These are phyloP conservation scores for Pandemis cinnamomeana DNA, from an alignment of 2,888 invertebrate genomes.

Conservation along the genomic window DNA sequence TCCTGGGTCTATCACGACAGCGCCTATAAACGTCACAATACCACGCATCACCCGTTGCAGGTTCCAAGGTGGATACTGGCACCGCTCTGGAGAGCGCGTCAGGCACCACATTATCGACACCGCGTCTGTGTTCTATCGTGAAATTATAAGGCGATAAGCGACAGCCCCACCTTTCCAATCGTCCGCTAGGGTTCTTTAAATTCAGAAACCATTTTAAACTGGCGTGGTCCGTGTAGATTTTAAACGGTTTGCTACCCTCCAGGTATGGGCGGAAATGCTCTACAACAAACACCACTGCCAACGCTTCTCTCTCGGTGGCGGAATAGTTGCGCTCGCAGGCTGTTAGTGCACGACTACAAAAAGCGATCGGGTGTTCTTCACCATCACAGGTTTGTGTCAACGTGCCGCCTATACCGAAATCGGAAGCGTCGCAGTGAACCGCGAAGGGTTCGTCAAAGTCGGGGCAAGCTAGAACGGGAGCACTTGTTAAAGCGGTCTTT, in stretches of 20 bases:
- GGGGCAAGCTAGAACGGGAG: not conserved
- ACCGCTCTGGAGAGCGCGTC: slow-evolving; percentile 16
- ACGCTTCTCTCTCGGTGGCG: not conserved
- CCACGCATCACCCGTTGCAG: not conserved
- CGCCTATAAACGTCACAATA: slow-evolving; percentile 43
- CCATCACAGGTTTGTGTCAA: not conserved
- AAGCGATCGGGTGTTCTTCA: not conserved
- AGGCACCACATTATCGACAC: slow-evolving; percentile 23
- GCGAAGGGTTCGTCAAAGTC: not conserved
- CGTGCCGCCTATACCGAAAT: not conserved
- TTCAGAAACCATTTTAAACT: not conserved
- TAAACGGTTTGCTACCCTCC: not conserved
- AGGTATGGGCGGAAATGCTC: not conserved
- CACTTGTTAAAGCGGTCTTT: not conserved
- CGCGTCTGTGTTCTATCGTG: slow-evolving; percentile 14
- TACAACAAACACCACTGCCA: not conserved
- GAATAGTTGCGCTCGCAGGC: not conserved
- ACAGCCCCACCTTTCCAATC: slow-evolving; percentile 30
- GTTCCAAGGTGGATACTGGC: not conserved
- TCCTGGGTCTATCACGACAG: slow-evolving; percentile 34
- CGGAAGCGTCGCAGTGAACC: slow-evolving; percentile 24
- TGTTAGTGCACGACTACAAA: not conserved
- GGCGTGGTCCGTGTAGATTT: slow-evolving; percentile 31
- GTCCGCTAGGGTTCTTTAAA: slow-evolving; percentile 28
- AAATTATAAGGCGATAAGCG: slow-evolving; percentile 15